Percentiles rank a stretch among this genome's conserved stretches.
These are phyloP conservation scores for Callithrix jacchus DNA, from an alignment of 2,113 vertebrate species.

Conservation along the genomic window DNA sequence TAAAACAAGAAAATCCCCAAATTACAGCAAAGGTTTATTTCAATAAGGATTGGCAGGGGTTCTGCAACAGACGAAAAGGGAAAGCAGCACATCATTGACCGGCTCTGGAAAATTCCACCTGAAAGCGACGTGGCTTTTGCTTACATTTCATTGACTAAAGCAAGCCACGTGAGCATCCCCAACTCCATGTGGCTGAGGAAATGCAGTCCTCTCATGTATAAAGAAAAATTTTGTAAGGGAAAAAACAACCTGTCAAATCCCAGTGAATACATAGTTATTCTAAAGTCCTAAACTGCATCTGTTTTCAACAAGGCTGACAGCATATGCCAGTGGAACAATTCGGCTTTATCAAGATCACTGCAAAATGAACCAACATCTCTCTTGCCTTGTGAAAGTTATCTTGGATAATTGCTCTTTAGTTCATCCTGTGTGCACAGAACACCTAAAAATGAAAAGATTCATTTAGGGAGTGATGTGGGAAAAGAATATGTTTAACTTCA, in stretches of 20 bases:
- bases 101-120: neutral
- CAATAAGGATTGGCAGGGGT: neutral
- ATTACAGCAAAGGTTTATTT: neutral
- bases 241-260: neutral
- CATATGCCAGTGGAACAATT: neutral
- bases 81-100: neutral
- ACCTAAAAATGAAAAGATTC: neutral
- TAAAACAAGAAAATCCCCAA: neutral
- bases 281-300: neutral
- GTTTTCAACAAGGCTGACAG: neutral
- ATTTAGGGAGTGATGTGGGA: neutral
- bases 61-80: neutral
- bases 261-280: neutral
- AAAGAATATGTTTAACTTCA: neutral
- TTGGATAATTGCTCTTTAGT: constrained; percentile 29
- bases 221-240: neutral
- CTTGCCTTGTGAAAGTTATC: neutral
- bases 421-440: neutral
- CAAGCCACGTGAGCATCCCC: neutral
- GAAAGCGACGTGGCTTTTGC: neutral
- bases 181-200: neutral
- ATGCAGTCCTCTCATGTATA: neutral
- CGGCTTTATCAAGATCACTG: constrained; percentile 13
- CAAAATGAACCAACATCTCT: neutral
- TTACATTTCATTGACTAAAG: neutral